A percentile compares a stretch with the other conserved stretches of the same genome.
Evolutionary conservation across 2,113 vertebrate genomes (phyloP).

Genomic region (Osmerus eperlanus): DNA sequence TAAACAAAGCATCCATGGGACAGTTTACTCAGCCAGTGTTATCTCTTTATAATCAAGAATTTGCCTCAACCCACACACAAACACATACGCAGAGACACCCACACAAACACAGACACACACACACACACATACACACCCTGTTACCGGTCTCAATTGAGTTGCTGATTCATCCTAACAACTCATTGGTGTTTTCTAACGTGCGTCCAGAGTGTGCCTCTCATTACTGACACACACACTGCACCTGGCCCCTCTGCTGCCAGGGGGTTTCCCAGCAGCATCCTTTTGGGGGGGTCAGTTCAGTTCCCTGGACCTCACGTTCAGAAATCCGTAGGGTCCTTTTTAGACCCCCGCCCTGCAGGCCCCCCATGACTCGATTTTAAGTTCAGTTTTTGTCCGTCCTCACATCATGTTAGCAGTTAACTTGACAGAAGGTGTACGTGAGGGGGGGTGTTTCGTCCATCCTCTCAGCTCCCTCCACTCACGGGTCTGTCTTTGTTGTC

Average conservation of each 20-base stretch:
- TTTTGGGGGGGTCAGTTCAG: conserved; percentile 20
- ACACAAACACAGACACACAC: background rate
- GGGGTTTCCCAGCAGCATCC: conserved; percentile 4
- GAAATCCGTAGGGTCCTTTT: no score
- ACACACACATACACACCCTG: background rate
- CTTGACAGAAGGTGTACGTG: conserved; percentile 2
- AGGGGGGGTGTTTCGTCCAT: conserved; percentile 26
- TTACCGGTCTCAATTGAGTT: background rate
- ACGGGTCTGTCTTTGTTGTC: conserved; percentile 34
- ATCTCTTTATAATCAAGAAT: no score
- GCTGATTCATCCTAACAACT: background rate
- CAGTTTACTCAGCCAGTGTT: no score
- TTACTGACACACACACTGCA: conserved; percentile 19
- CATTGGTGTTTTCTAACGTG: conserved; percentile 16
- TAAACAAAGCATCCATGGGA: no score
- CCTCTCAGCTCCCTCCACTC: conserved; percentile 38
- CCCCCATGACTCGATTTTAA: no score
- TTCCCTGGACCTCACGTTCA: conserved; percentile 9
- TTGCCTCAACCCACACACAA: background rate
- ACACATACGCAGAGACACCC: background rate
- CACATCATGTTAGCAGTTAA: no score
- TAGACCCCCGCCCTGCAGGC: no score
- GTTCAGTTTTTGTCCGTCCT: no score
- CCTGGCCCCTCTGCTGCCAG: conserved; percentile 25
- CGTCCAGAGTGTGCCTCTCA: conserved; percentile 45